These are phyloP conservation scores for Nomada fucata DNA, from an alignment of 2,888 invertebrate genomes.

Conservation along the genomic window DNA sequence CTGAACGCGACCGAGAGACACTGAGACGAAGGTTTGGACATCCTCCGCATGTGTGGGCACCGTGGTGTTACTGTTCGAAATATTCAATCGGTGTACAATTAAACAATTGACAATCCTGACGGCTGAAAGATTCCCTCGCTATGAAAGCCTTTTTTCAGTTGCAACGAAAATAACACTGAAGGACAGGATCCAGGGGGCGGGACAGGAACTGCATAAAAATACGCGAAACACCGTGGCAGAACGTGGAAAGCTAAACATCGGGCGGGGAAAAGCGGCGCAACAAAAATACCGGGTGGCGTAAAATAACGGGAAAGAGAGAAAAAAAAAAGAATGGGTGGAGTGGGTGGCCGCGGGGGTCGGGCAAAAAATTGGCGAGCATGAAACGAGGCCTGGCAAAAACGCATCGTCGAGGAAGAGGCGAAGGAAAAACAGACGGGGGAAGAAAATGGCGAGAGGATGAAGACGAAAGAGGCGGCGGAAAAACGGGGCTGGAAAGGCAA, in stretches of 20 bases:
- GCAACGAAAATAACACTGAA: not conserved
- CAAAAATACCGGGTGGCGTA: not conserved
- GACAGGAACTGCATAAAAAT: not conserved
- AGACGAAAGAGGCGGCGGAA: constrained; percentile 6
- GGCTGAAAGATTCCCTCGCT: too few relatives aligned
- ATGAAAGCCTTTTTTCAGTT: not conserved
- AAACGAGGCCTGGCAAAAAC: constrained; percentile 40
- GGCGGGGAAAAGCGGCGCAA: too few relatives aligned
- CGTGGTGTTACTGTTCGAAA: constrained; percentile 52
- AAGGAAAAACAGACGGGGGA: constrained; percentile 40
- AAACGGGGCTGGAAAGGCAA: constrained; percentile 26
- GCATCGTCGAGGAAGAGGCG: constrained; percentile 15
- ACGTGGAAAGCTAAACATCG: constrained; percentile 11
- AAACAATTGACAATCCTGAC: too few relatives aligned
- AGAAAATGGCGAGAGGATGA: constrained; percentile 34
- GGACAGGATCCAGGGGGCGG: not conserved
- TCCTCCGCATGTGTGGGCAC: too few relatives aligned
- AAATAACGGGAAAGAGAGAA: constrained; percentile 34
- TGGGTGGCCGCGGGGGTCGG: too few relatives aligned
- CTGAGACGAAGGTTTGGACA: too few relatives aligned
- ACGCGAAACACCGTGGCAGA: not conserved
- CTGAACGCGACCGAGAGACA: constrained; percentile 65
- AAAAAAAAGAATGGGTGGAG: too few relatives aligned
- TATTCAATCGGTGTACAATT: too few relatives aligned
- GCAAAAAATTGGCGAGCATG: constrained; percentile 43